Conservation (phyloP, 2,797 vertebrate species). For the Neoniphon sammara region DNA sequence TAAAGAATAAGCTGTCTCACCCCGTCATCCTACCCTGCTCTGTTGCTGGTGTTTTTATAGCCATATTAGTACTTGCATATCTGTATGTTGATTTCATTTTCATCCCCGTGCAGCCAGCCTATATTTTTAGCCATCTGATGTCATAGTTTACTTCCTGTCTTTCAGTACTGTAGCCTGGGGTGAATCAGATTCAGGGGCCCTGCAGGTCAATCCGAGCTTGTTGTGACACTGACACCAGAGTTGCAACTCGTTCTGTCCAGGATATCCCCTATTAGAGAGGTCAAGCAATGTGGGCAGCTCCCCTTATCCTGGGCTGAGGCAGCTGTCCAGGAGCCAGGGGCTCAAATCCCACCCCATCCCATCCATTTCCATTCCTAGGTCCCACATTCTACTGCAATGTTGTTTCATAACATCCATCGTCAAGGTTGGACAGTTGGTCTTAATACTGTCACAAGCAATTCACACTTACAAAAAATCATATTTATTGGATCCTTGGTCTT, state of each 20-base stretch:
- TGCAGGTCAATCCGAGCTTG: slow-evolving; percentile 72
- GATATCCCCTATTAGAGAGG: slow-evolving; percentile 82
- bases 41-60: background rate
- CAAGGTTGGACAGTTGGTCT: slow-evolving; percentile 60
- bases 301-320: slow-evolving; percentile 78
- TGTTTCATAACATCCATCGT: slow-evolving; percentile 67
- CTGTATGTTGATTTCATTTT: background rate
- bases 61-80: background rate
- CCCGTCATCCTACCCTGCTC: background rate
- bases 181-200: slow-evolving; percentile 46
- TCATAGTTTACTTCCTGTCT: slow-evolving; percentile 40
- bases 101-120: background rate
- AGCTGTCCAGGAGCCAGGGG: slow-evolving; percentile 77
- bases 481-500: slow-evolving; percentile 28
- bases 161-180: slow-evolving; percentile 48
- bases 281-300: slow-evolving; percentile 74
- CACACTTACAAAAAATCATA: slow-evolving; percentile 33
- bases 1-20: too few species aligned
- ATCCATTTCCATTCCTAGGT: slow-evolving; percentile 71
- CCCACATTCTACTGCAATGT: slow-evolving; percentile 67
- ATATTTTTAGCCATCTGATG: slow-evolving; percentile 8
- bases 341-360: slow-evolving; percentile 74
- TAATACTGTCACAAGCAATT: slow-evolving; percentile 37
- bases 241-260: slow-evolving; percentile 73
- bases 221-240: slow-evolving; percentile 75